phyloP scores from a whole-genome alignment of 2,888 invertebrate genomes.

The Ophion costatus region DNA sequence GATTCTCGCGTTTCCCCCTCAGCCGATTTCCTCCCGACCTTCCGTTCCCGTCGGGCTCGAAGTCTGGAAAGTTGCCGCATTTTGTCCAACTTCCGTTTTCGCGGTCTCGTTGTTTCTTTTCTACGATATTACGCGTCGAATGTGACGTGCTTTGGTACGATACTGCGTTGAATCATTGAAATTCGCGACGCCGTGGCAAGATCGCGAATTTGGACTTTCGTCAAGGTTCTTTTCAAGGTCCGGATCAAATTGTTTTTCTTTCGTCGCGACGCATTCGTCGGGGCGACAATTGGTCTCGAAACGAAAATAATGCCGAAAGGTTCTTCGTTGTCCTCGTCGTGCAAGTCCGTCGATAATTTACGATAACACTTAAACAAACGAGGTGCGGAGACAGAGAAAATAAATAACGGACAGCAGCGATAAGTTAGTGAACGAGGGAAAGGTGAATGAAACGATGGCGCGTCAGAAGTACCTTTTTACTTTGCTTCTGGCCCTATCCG shows the following conservation, averaged over 20 bases:
- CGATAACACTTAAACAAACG: background rate
- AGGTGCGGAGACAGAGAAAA: background rate
- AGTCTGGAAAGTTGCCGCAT: background rate
- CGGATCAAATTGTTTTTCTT: background rate
- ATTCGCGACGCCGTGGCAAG: conserved; percentile 4
- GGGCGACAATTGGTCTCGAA: background rate
- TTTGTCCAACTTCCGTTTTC: conserved; percentile 12
- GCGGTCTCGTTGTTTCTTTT: background rate
- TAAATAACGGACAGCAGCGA: background rate
- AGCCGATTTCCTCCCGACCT: background rate
- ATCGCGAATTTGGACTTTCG: conserved; percentile 32
- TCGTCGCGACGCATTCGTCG: conserved; percentile 1
- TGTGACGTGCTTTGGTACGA: background rate
- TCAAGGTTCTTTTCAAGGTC: conserved; percentile 20
- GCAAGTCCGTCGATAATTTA: background rate
- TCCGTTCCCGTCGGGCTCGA: background rate
- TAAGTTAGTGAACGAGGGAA: background rate
- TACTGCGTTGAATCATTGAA: conserved; percentile 16
- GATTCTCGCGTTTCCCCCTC: background rate
- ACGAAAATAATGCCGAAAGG: background rate
- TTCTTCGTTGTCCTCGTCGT: background rate
- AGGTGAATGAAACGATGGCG: conserved; percentile 36
- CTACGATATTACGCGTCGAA: conserved; percentile 8
- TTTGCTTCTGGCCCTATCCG: conserved; percentile 59
- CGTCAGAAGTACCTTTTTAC: conserved; percentile 40